These are phyloP conservation scores for Conistra vaccinii DNA, from an alignment of 2,888 invertebrate species.

Conservation along the genomic window DNA sequence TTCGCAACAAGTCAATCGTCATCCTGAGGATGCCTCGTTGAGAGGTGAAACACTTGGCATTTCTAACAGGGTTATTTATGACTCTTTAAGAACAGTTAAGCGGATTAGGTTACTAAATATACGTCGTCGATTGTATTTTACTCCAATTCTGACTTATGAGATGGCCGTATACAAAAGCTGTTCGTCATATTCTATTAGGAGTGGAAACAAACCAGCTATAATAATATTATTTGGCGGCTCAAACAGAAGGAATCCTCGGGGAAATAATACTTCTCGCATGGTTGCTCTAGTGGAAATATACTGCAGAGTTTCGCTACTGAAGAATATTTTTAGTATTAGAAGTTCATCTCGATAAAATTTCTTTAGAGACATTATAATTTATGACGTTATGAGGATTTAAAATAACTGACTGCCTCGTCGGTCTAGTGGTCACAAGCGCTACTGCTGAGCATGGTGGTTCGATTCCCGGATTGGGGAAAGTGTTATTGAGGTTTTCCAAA, in stretches of 20 bases:
- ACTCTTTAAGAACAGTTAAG: no score
- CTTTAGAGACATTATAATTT: background rate
- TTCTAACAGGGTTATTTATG: no score
- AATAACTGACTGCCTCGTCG: no score
- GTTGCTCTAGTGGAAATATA: constrained; percentile 20
- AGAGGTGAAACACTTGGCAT: no score
- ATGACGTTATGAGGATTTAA: background rate
- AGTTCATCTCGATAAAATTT: constrained; percentile 9
- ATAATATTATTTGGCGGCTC: constrained; percentile 36
- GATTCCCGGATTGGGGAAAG: no score
- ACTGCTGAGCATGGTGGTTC: no score
- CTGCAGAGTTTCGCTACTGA: background rate
- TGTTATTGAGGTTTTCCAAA: no score
- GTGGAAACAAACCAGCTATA: constrained; percentile 17
- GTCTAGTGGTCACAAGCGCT: no score
- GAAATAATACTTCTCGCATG: constrained; percentile 44
- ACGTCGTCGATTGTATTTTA: no score
- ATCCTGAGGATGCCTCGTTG: no score
- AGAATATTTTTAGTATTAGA: constrained; percentile 17
- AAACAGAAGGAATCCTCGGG: constrained; percentile 27
- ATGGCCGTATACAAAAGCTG: background rate
- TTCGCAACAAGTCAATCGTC: no score
- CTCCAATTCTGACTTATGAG: background rate
- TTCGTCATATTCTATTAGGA: constrained; percentile 34
- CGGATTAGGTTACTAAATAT: no score